Base-by-base conservation (phyloP, 2,888 invertebrate species). In the Drosophila fulvimacula region DNA sequence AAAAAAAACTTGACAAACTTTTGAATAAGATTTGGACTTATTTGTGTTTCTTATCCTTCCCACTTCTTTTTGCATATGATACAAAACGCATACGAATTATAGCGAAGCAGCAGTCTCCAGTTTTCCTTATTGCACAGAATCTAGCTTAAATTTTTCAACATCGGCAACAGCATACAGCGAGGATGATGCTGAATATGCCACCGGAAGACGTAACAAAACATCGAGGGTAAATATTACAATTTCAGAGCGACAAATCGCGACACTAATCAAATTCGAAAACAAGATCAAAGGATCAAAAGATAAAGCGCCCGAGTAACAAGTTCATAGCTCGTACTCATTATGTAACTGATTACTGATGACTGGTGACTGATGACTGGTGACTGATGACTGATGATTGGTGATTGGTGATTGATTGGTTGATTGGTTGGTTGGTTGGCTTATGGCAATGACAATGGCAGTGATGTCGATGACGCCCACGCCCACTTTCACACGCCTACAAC, bases 161-260 rank as follows among this genome's bases (percentile, higher is more conserved):
- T 94, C 94, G 69, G 93, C 91, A 65, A 91, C 93, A 71, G 93
- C 94, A 61, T 94, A 94, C 60, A 95, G 95, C 65, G 96, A 96
- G 91, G 95, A 95, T 92, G 96, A 96, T 92, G 94, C 94, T 72
- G 96, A 96, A 91, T 96, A 95, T 93, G 94, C 94, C 70, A 93
- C 94, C 48, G 94, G 94, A 86, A 95, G 96, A 93, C 95, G 95
- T 94, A 95, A 94, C 93, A 96, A 96, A 94, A 94, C 95, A 92
- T 94, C 95, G 74, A 93, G 95, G 93, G 95, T 95, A 93, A 93
- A 91, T 91, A 91, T 91, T 89, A 84, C 77, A 82, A 83, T 84
- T 82, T 82, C 71, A 83, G 73, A 81, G 81, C 76, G 75, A 77
- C 70, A 36, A 74, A 46, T 60, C 77, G 72, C 77, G 41, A 76